phyloP scores from a whole-genome alignment of 2,888 invertebrate genomes.

The Heteropelma amictum region DNA sequence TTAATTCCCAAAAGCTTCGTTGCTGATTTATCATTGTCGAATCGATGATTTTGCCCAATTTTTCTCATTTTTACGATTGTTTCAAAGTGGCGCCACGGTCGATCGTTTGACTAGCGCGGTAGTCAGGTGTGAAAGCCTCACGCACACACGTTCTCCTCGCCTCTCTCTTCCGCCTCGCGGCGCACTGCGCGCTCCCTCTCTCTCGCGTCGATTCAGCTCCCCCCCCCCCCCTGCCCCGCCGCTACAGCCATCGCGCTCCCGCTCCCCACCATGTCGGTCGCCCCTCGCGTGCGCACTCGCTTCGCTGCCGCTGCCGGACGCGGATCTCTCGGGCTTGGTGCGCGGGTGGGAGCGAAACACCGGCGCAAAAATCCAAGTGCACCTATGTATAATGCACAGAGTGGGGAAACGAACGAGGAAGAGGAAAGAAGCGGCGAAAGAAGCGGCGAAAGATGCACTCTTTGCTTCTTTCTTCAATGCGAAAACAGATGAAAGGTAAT shows the following conservation, averaged over 20 bases:
- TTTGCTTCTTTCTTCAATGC: neutral
- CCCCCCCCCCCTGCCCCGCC: neutral
- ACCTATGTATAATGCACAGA: neutral
- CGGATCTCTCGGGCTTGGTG: slow-evolving; percentile 35
- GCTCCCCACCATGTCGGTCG: slow-evolving; percentile 21
- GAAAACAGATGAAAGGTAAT: too few species aligned
- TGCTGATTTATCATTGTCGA: slow-evolving; percentile 20
- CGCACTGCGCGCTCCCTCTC: neutral
- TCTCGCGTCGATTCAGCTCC: neutral
- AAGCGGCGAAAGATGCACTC: slow-evolving; percentile 39
- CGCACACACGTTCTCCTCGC: slow-evolving; percentile 67
- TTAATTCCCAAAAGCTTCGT: neutral
- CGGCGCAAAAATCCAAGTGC: slow-evolving; percentile 22
- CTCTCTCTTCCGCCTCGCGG: slow-evolving; percentile 43
- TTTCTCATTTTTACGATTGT: neutral
- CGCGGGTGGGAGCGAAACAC: slow-evolving; percentile 42
- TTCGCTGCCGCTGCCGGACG: slow-evolving; percentile 45
- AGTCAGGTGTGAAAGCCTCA: slow-evolving; percentile 77
- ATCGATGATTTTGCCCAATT: slow-evolving; percentile 27
- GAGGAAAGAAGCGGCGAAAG: slow-evolving; percentile 48
- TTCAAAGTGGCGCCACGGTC: slow-evolving; percentile 54
- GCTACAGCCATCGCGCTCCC: slow-evolving; percentile 5
- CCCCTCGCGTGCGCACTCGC: slow-evolving; percentile 20
- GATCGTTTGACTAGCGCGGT: slow-evolving; percentile 70
- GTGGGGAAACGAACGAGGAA: slow-evolving; percentile 41